Base-by-base conservation (phyloP, 2,113 vertebrate species). In the Pelodiscus sinensis region DNA sequence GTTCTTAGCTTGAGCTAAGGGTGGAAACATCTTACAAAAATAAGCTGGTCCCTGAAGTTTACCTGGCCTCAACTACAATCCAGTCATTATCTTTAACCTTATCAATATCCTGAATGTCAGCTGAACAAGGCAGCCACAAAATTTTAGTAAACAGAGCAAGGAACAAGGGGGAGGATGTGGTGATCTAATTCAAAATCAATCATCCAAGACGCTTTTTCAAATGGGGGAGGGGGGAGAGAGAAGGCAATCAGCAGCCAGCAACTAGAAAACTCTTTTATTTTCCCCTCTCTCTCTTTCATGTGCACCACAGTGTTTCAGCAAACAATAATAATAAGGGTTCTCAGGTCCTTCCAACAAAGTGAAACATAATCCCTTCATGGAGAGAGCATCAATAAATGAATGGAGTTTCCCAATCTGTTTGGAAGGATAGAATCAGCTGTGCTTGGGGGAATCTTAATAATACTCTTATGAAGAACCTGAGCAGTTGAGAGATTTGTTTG, bases 311-410 rank as follows among this genome's bases (percentile, higher is more conserved):
- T 94, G 90, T 95, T 97, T 96, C 95, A 95, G 95, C 95, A 98
- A 98, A 98, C 97, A 97, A 95, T 98, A 97, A 97, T 97, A 97
- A 97, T 94, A 97, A 97, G 96, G 94, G 94, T 90, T 93, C 86
- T 95, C 79, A 54, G 95, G 96, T 96, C 95, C 97, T 97, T 96
- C 95, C 96, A 95, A 97, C 97, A 97, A 95, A 97, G 96, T 95
- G 95, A 97, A 96, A 97, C 54, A 79, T 81, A 97, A 96, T 96
- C 97, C 91, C 87, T 96, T 95, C 92, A 94, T 21, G 21, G 90
- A 94, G 81, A 96, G 82, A 4, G 68, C 96, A 95, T 96, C 95
- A 94, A 87, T 95, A 97, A 95, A 95, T 91, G 96, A 95, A 87
- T 31, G 80, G 58, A 80, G 56, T 56, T 93, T 57, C 90, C 93